Evolutionary conservation across 2,888 invertebrate species (phyloP).

Genomic region (Tiliacea aurago): DNA sequence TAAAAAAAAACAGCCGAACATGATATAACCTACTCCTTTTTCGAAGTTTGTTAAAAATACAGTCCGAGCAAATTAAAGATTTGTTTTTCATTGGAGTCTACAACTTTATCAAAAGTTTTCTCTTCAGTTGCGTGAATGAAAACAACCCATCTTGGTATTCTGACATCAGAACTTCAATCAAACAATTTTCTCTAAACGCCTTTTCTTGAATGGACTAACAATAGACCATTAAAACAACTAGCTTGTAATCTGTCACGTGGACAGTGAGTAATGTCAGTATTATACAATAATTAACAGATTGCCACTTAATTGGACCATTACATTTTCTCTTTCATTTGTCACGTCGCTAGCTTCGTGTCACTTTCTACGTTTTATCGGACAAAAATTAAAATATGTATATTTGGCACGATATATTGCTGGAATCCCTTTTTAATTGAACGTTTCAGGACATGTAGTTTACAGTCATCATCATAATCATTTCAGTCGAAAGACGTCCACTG

Average conservation of each 20-base stretch:
- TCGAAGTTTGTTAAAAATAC: too few species aligned
- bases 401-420: background rate
- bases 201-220: slow-evolving; percentile 55
- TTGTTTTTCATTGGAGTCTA: background rate
- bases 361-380: slow-evolving; percentile 40
- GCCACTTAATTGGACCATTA: slow-evolving; percentile 52
- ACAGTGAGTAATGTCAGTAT: slow-evolving; percentile 56
- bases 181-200: slow-evolving; percentile 16
- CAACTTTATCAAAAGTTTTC: background rate
- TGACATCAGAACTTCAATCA: slow-evolving; percentile 12
- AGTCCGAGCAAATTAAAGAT: background rate
- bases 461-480: too few species aligned
- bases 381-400: slow-evolving; percentile 16
- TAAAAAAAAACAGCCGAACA: too few species aligned
- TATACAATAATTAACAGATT: slow-evolving; percentile 59
- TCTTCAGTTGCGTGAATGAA: slow-evolving; percentile 8
- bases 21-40: too few species aligned
- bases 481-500: too few species aligned
- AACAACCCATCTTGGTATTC: background rate
- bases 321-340: slow-evolving; percentile 62
- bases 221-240: slow-evolving; percentile 35
- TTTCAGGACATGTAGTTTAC: background rate
- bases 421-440: background rate
- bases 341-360: slow-evolving; percentile 40
- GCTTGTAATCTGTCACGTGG: slow-evolving; percentile 56